These are phyloP conservation scores for Pterocles orientalis DNA, from an alignment of 2,113 vertebrate species.

Conservation along the genomic window DNA sequence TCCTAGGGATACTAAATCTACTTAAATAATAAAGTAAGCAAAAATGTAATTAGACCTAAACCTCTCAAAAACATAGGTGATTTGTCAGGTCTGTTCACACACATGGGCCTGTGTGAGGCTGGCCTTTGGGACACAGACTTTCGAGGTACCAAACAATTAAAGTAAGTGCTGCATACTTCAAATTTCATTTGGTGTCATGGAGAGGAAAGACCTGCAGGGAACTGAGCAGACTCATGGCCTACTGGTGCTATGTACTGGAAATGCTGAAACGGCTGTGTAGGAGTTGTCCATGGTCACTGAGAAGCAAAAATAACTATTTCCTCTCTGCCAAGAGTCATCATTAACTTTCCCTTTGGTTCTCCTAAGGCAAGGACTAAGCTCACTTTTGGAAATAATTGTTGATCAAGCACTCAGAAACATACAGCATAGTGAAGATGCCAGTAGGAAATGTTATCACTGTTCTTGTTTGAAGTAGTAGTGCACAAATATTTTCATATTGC, in stretches of 20 bases:
- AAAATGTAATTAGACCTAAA: neutral
- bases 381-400: neutral
- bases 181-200: neutral
- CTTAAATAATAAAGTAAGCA: neutral
- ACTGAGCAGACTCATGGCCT: fast-evolving
- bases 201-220: neutral
- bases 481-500: neutral
- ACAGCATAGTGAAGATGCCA: neutral
- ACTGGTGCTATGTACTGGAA: neutral
- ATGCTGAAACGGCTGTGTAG: neutral
- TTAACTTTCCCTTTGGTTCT: neutral
- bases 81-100: neutral
- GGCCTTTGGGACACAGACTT: neutral
- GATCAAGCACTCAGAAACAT: neutral
- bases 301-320: neutral
- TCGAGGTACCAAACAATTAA: neutral
- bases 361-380: neutral
- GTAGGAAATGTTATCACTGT: neutral
- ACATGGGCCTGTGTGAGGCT: neutral
- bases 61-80: neutral
- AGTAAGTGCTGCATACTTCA: neutral
- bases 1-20: neutral
- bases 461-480: neutral
- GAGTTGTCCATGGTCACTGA: neutral
- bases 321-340: neutral